Conservation (phyloP, 2,113 vertebrate species). For the Scytalopus superciliaris region DNA sequence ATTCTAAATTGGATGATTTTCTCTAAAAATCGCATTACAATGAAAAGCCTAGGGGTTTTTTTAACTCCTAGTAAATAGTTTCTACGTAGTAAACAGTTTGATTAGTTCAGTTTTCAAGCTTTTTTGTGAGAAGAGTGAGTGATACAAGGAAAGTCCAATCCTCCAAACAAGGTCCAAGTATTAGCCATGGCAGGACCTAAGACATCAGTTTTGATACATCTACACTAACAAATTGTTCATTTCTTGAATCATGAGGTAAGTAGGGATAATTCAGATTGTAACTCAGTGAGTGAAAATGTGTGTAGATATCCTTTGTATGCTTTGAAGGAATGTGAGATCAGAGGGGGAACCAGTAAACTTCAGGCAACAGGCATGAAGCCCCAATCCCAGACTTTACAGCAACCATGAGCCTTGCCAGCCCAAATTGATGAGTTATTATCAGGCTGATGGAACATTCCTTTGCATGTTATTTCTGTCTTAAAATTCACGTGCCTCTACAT, state of each 20-base stretch:
- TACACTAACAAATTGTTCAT: neutral
- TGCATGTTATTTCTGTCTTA: neutral
- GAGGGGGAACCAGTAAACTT: neutral
- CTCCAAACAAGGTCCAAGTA: neutral
- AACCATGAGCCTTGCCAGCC: rapidly evolving
- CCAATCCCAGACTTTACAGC: neutral
- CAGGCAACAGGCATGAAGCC: neutral
- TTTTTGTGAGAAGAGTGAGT: neutral
- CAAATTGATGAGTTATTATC: neutral
- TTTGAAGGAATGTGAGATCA: neutral
- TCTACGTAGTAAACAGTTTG: neutral
- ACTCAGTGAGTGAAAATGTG: neutral
- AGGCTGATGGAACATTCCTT: neutral
- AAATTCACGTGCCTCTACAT: neutral
- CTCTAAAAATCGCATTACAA: neutral
- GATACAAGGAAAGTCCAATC: neutral
- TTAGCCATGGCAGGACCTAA: neutral
- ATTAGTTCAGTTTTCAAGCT: neutral
- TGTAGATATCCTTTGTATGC: neutral
- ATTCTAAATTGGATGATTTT: neutral
- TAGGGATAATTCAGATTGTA: neutral
- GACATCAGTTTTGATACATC: neutral
- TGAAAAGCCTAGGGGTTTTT: neutral
- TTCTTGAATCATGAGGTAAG: neutral
- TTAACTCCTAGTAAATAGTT: neutral